Conservation (phyloP, 2,113 vertebrate genomes). For the Panthera leo region DNA sequence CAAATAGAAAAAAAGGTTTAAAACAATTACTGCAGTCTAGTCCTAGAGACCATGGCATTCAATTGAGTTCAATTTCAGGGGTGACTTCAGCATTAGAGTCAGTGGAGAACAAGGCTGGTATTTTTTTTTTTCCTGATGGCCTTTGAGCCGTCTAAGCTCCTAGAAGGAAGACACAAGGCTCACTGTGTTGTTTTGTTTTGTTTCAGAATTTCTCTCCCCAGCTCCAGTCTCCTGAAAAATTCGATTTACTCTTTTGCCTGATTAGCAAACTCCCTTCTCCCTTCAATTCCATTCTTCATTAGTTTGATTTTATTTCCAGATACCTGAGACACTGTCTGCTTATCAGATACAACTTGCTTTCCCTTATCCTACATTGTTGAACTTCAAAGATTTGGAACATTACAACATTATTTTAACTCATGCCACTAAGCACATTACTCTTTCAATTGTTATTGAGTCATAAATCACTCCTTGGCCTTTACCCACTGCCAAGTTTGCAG, state of each 20-base stretch:
- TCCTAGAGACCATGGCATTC: neutral
- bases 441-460: neutral
- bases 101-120: neutral
- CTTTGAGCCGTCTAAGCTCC: neutral
- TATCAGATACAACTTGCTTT: constrained; percentile 39
- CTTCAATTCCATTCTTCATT: constrained; percentile 9
- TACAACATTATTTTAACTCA: constrained; percentile 51
- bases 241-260: neutral
- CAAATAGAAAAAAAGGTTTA: neutral
- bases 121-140: neutral
- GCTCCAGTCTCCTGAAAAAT: neutral
- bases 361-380: constrained; percentile 39
- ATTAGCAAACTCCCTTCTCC: neutral
- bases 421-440: constrained; percentile 50
- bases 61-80: neutral
- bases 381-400: constrained; percentile 16
- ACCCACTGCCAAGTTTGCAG: neutral
- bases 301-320: constrained; percentile 16
- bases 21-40: neutral
- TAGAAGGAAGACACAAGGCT: neutral
- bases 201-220: neutral
- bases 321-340: neutral
- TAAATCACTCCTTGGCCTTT: neutral
- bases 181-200: neutral
- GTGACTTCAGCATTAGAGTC: neutral